Conservation (phyloP, 1,140 invertebrate species). For the Phocides pigmalion region DNA sequence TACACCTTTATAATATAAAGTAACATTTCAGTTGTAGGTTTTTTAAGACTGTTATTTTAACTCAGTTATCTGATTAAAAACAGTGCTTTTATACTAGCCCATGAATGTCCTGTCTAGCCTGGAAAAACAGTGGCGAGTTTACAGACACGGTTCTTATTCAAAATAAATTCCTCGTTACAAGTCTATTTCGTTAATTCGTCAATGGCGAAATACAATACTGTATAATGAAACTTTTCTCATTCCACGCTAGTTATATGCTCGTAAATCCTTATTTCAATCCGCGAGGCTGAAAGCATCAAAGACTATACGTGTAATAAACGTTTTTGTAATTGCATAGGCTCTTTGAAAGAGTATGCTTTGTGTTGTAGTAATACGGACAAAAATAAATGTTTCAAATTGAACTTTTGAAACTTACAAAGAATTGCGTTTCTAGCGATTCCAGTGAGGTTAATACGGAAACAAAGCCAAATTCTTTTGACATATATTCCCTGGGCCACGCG, state of each 20-base stretch:
- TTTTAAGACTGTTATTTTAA: too few species aligned
- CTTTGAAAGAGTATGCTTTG: constrained; percentile 16
- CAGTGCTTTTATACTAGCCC: too few species aligned
- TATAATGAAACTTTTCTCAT: constrained; percentile 37
- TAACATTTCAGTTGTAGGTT: too few species aligned
- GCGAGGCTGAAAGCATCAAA: constrained; percentile 7
- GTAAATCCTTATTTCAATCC: constrained; percentile 26
- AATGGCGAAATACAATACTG: constrained; percentile 5
- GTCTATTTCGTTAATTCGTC: too few species aligned
- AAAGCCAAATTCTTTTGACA: neutral
- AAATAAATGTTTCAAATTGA: constrained; percentile 25
- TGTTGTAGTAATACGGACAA: constrained; percentile 15
- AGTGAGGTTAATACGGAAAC: constrained; percentile 15
- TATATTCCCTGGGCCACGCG: neutral
- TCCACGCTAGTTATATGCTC: constrained; percentile 28
- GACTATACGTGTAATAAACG: constrained; percentile 15
- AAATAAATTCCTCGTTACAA: too few species aligned
- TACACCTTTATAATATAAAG: too few species aligned
- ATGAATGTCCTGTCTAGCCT: too few species aligned
- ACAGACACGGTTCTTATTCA: too few species aligned
- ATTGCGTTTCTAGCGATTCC: constrained; percentile 4
- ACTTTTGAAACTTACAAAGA: constrained; percentile 10
- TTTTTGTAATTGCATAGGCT: constrained; percentile 25
- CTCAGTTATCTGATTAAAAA: too few species aligned
- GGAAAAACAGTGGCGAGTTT: too few species aligned